These are phyloP conservation scores for Lasiurus borealis DNA, from an alignment of 2,113 vertebrate genomes.

Conservation along the genomic window DNA sequence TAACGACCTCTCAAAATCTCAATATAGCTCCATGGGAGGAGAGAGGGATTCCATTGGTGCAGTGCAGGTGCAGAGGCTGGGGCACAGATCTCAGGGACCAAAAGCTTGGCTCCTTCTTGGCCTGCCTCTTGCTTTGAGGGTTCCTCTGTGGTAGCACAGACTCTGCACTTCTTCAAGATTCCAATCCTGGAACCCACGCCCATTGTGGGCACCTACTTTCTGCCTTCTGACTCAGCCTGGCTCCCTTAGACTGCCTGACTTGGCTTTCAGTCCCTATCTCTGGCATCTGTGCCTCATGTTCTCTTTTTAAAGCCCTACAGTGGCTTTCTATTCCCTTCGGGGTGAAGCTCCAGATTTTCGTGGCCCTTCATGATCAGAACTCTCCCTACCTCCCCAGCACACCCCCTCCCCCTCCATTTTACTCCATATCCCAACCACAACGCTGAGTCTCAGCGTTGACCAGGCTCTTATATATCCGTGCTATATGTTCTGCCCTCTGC, in stretches of 20 bases:
- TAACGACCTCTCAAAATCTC: not conserved
- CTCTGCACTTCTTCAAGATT: not conserved
- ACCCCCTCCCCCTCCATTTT: rapidly evolving
- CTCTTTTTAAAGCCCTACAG: not conserved
- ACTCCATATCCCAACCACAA: not conserved
- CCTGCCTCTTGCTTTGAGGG: not conserved
- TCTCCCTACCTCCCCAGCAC: not conserved
- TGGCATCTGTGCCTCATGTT: not conserved
- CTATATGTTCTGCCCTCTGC: not conserved
- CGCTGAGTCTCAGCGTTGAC: not conserved
- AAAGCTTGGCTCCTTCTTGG: not conserved
- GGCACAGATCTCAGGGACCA: not conserved
- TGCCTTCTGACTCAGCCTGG: not conserved
- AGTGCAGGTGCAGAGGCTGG: not conserved
- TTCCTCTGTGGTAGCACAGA: not conserved
- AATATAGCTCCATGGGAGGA: not conserved
- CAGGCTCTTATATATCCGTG: not conserved
- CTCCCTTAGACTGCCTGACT: not conserved
- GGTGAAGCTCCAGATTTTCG: not conserved
- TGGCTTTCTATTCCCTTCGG: not conserved
- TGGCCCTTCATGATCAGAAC: not conserved
- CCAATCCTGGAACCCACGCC: not conserved
- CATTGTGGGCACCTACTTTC: not conserved
- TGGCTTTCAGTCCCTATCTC: not conserved
- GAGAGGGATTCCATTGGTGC: not conserved